Evolutionary conservation across 2,797 vertebrate species (phyloP), one percentile per base, ranked within the genome.

Genomic region (Molossus molossus): DNA sequence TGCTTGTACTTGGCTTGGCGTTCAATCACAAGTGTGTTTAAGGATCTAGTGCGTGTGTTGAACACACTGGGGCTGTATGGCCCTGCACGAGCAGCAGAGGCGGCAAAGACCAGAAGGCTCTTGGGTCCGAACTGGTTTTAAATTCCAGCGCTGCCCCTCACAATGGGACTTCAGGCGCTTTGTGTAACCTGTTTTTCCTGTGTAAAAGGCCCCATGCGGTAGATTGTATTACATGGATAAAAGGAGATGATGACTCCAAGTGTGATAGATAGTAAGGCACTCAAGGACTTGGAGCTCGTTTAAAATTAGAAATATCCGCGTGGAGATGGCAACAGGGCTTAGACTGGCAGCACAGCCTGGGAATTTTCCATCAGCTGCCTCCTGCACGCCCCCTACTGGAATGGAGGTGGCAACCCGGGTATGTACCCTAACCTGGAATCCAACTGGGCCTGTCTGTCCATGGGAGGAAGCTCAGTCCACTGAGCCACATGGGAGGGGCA

Each of bases 301-400:
- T 90, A 73, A 90, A 94, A 62, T 91, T 76, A 94, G n/a, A 95
- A 91, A 90, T 73, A 3, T 17, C 73, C 67, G n/a, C 1, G 8
- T 87, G 69, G 14, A 70, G 48, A 40, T 13, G 29, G 15, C 45
- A 93, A 20, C 23, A 33, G 6, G 21, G 6, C 37, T 64, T 7
- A 55, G 53, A 27, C 20, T 29, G 23, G 29, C 9, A n/a, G 18
- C 62, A 76, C 5, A 57, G 53, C 9, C 1, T n/a, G 58, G 55
- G 5, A 17, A 58, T 75, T 82, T 83, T 79, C 40, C 40, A 45
- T 45, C 40, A 45, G 40, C 40, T 45, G 40, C 40, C 40, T 45
- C 40, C 40, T 53, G 53, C 40, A 45, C 40, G 40, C 40, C 40
- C 40, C 40, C 40, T 45, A 45, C 40, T 45, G 40, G 40, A 3